Percentiles rank a stretch among this genome's conserved stretches.
These are phyloP conservation scores for Calonectris borealis DNA, from an alignment of 2,113 vertebrate genomes.

Conservation along the genomic window DNA sequence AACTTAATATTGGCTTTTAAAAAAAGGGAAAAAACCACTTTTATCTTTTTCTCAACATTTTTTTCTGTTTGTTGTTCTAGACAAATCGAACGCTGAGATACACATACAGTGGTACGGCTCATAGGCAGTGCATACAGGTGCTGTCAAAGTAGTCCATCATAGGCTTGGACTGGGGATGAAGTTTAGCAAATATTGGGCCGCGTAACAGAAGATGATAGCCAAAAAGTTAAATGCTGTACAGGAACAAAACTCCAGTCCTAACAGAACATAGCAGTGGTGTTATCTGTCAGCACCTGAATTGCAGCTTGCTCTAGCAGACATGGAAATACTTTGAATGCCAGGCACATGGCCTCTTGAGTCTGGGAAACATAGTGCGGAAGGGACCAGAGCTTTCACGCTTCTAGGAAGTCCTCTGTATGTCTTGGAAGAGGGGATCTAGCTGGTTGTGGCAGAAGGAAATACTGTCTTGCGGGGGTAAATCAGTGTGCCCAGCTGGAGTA, in stretches of 20 bases:
- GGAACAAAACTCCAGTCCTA: background rate
- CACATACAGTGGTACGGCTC: background rate
- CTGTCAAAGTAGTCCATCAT: background rate
- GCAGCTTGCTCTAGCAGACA: background rate
- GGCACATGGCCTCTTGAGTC: background rate
- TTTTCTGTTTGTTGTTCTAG: background rate
- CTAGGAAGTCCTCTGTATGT: background rate
- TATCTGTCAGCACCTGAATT: background rate
- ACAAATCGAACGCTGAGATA: background rate
- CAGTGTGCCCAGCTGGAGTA: background rate
- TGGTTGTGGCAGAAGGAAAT: background rate
- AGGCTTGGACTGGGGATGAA: background rate
- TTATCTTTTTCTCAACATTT: background rate
- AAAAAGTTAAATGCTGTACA: background rate
- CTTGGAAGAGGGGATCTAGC: background rate
- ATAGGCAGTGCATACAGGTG: background rate
- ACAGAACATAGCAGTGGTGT: background rate
- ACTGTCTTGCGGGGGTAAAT: background rate
- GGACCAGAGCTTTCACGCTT: background rate
- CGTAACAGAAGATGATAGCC: background rate
- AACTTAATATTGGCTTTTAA: background rate
- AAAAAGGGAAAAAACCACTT: accelerated
- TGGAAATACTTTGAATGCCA: background rate
- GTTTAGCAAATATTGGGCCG: background rate
- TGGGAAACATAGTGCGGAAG: background rate